Evolutionary conservation across 2,888 invertebrate genomes (phyloP).

Genomic region (Diogma glabrata): DNA sequence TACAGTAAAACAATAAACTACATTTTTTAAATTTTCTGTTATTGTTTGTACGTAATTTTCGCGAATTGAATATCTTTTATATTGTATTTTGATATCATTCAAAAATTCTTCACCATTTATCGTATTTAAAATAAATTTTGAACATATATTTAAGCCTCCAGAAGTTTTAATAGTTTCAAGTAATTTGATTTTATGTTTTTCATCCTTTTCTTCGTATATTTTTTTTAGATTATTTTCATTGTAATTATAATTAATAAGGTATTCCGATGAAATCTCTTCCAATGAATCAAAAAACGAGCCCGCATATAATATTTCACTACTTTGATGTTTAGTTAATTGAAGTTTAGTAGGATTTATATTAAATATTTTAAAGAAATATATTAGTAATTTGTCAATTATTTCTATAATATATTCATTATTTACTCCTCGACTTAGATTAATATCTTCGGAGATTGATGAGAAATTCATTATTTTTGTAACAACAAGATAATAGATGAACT

Average conservation of each 20-base stretch:
- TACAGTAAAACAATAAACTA: not conserved
- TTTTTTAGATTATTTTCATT: not conserved
- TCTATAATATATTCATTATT: not conserved
- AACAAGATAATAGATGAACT: too few relatives aligned
- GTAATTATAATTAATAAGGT: not conserved
- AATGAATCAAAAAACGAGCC: not conserved
- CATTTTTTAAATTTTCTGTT: not conserved
- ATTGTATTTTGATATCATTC: not conserved
- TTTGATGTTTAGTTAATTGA: not conserved
- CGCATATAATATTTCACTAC: not conserved
- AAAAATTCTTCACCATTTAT: not conserved
- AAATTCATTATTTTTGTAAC: too few relatives aligned
- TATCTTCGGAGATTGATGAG: not conserved
- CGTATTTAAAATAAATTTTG: not conserved
- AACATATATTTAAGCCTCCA: not conserved
- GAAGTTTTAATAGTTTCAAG: not conserved
- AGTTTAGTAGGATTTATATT: not conserved
- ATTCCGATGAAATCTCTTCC: not conserved
- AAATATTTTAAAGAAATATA: not conserved
- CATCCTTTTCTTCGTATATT: not conserved
- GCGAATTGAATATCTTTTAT: not conserved
- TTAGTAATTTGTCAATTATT: not conserved
- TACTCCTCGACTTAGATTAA: not conserved
- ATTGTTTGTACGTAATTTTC: not conserved
- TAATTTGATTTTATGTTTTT: constrained; percentile 4